Evolutionary conservation across 2,113 vertebrate genomes (phyloP).

Genomic region (Condylura cristata): DNA sequence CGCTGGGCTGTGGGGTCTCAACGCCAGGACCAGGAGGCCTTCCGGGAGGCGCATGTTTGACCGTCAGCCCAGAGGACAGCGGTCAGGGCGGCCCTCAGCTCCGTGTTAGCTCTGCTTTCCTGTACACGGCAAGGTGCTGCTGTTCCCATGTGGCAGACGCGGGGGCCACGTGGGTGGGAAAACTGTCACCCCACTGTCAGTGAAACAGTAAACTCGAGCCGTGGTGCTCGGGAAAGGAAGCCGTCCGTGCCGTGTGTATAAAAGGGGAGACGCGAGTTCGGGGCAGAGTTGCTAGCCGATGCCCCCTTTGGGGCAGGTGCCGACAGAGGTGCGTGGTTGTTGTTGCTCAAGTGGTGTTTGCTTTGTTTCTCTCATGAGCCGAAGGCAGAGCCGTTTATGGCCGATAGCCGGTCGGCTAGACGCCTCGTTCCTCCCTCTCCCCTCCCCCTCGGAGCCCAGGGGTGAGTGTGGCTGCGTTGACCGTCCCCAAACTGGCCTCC

Average conservation of each 20-base stretch:
- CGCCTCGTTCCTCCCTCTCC: background rate
- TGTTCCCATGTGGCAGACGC: conserved; percentile 13
- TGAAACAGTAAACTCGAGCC: background rate
- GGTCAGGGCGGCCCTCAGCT: conserved; percentile 30
- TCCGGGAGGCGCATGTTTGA: background rate
- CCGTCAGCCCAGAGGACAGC: conserved; percentile 44
- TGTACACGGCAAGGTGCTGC: conserved; percentile 50
- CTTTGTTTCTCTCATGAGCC: background rate
- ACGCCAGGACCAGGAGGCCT: background rate
- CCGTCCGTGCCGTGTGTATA: background rate
- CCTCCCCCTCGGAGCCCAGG: too few relatives aligned
- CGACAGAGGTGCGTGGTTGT: background rate
- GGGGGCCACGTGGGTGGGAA: background rate
- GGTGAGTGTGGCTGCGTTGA: fast-evolving
- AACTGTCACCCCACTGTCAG: conserved; percentile 34
- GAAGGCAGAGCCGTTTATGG: background rate
- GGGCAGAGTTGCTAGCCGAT: background rate
- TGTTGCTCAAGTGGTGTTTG: background rate
- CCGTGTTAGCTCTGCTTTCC: conserved; percentile 67
- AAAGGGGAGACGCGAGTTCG: conserved; percentile 33
- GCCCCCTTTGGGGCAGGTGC: background rate
- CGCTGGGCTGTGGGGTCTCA: background rate
- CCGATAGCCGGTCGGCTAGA: background rate
- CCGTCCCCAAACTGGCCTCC: background rate
- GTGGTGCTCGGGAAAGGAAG: background rate